Evolutionary conservation across 2,888 invertebrate species (phyloP).

Genomic region (Tipula vernalis): DNA sequence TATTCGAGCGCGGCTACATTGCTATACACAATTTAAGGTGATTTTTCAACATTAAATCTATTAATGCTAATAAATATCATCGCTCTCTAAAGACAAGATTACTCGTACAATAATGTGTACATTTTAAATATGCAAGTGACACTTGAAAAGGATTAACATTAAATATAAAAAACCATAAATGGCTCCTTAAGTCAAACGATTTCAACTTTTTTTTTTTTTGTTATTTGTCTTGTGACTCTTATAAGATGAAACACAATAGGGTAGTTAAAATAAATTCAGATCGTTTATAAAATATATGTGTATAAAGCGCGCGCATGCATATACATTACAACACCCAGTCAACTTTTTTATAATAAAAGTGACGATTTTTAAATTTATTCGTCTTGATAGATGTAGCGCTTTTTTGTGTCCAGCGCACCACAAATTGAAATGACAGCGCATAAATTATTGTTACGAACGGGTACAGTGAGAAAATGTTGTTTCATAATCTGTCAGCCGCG

Average conservation of each 20-base stretch:
- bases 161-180: background rate
- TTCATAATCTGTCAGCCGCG: background rate
- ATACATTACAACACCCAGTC: background rate
- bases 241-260: background rate
- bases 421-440: background rate
- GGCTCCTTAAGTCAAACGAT: background rate
- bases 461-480: background rate
- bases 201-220: background rate
- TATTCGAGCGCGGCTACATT: background rate
- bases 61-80: background rate
- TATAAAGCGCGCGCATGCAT: background rate
- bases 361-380: background rate
- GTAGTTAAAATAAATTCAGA: background rate
- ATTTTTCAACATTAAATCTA: background rate
- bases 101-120: background rate
- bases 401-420: background rate
- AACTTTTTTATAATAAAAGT: background rate
- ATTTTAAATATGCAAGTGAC: background rate
- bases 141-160: constrained; percentile 4
- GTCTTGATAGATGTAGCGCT: background rate
- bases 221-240: background rate
- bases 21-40: background rate
- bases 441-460: background rate
- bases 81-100: background rate
- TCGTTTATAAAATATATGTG: background rate